phyloP scores from a whole-genome alignment of 1,140 invertebrate genomes.

The Lasioglossum albipes region DNA sequence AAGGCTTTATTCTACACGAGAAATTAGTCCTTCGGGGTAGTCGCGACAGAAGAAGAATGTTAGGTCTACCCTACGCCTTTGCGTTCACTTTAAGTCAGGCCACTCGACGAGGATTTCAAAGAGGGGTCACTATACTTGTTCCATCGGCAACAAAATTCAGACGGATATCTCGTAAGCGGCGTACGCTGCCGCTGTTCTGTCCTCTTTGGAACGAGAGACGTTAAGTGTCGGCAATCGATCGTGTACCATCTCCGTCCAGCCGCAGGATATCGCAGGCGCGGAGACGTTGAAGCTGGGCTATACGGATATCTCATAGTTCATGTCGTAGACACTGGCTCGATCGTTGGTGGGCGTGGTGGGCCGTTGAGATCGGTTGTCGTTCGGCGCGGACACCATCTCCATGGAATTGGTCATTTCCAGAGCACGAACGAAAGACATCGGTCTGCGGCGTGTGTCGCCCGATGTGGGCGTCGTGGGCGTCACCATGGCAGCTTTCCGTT shows the following conservation, averaged over 20 bases:
- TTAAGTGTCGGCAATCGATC: slow-evolving; percentile 55
- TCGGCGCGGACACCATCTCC: slow-evolving; percentile 82
- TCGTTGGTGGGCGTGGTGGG: slow-evolving; percentile 87
- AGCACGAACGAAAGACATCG: slow-evolving; percentile 95
- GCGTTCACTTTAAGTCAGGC: not conserved
- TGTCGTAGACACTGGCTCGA: slow-evolving; percentile 94
- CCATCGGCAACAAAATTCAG: slow-evolving; percentile 40
- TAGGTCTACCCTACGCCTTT: not conserved
- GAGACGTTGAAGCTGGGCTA: slow-evolving; percentile 79
- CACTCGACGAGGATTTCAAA: not conserved
- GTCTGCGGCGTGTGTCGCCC: slow-evolving; percentile 82
- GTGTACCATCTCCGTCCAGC: slow-evolving; percentile 72
- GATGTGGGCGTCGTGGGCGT: slow-evolving; percentile 78
- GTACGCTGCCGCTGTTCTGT: slow-evolving; percentile 44
- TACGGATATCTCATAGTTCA: slow-evolving; percentile 98
- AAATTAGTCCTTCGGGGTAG: not conserved
- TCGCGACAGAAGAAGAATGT: not conserved
- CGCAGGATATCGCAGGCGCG: slow-evolving; percentile 62
- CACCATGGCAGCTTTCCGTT: slow-evolving; percentile 80
- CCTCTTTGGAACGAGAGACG: slow-evolving; percentile 54
- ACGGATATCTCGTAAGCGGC: slow-evolving; percentile 64
- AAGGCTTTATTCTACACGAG: not conserved
- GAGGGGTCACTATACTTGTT: not conserved
- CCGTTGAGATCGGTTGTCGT: slow-evolving; percentile 71
- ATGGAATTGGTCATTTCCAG: slow-evolving; percentile 94